phyloP scores from a whole-genome alignment of 1,140 invertebrate species.

The Platorchestia sp. region DNA sequence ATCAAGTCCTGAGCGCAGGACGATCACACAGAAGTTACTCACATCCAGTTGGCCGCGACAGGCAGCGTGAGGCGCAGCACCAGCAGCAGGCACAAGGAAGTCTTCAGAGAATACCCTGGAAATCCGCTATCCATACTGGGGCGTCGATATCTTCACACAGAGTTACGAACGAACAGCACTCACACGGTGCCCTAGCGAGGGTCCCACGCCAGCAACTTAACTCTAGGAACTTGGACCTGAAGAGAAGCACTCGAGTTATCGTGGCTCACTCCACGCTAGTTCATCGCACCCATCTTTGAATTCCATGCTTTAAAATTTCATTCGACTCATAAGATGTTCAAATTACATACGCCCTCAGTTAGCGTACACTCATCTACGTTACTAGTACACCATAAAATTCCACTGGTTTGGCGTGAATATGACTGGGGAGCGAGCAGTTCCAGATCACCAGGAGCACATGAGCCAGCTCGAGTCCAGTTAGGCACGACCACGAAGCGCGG shows the following conservation, averaged over 20 bases:
- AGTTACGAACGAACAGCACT: not conserved
- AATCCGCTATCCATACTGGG: not conserved
- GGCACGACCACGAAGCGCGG: not conserved
- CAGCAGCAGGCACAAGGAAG: not conserved
- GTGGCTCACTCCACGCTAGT: not conserved
- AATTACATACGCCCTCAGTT: not conserved
- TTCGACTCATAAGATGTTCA: not conserved
- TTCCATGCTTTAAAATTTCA: conserved; percentile 10
- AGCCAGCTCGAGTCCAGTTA: not conserved
- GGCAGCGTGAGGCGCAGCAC: not conserved
- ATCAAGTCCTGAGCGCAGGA: no score
- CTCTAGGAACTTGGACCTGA: not conserved
- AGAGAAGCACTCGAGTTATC: not conserved
- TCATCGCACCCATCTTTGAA: not conserved
- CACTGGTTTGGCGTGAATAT: not conserved
- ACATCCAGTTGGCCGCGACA: conserved; percentile 26
- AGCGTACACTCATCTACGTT: not conserved
- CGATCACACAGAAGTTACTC: not conserved
- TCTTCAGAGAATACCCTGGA: not conserved
- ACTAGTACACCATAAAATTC: not conserved
- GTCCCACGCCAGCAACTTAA: not conserved
- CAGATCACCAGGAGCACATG: not conserved
- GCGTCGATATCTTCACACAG: not conserved
- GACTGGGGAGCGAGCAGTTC: not conserved
- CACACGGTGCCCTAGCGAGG: not conserved